A percentile compares a stretch with the other conserved stretches of the same genome.
These are phyloP conservation scores for Allophyes oxyacanthae DNA, from an alignment of 2,888 invertebrate genomes.

Conservation along the genomic window DNA sequence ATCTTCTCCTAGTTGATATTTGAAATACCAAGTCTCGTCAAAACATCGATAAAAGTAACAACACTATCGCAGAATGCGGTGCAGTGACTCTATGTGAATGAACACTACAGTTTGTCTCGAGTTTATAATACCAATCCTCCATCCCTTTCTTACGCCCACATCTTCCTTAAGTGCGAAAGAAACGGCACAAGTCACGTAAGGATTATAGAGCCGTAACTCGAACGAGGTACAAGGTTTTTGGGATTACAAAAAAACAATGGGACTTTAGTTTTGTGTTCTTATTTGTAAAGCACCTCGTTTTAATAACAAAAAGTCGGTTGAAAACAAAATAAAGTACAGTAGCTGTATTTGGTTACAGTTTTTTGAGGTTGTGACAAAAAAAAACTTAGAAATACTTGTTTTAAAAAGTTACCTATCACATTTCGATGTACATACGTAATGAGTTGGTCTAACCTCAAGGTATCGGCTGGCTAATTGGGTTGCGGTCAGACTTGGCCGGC, in stretches of 20 bases:
- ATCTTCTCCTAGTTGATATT: no score
- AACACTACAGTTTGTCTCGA: slow-evolving; percentile 74
- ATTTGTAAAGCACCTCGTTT: slow-evolving; percentile 29
- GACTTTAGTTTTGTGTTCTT: slow-evolving; percentile 55
- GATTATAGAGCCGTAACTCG: slow-evolving; percentile 82
- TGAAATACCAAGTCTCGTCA: not conserved
- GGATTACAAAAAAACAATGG: slow-evolving; percentile 66
- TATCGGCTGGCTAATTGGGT: slow-evolving; percentile 28
- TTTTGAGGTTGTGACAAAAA: slow-evolving; percentile 1
- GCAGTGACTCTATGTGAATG: slow-evolving; percentile 84
- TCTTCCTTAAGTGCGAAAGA: slow-evolving; percentile 49
- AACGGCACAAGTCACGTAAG: slow-evolving; percentile 66
- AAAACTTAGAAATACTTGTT: not conserved
- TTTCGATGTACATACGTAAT: not conserved
- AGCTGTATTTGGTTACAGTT: slow-evolving; percentile 30
- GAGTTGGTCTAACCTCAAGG: slow-evolving; percentile 13
- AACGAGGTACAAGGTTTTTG: slow-evolving; percentile 64
- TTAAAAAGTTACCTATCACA: no score
- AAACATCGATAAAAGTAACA: slow-evolving; percentile 57
- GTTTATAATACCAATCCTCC: slow-evolving; percentile 59
- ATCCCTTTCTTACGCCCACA: slow-evolving; percentile 52
- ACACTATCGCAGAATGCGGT: slow-evolving; percentile 84
- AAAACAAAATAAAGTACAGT: slow-evolving; percentile 22
- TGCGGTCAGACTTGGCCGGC: slow-evolving; percentile 21
- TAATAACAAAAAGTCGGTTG: slow-evolving; percentile 17